A percentile compares a stretch with the other conserved stretches of the same genome.
phyloP scores from a whole-genome alignment of 2,113 vertebrate genomes.

The Phoxinus phoxinus region DNA sequence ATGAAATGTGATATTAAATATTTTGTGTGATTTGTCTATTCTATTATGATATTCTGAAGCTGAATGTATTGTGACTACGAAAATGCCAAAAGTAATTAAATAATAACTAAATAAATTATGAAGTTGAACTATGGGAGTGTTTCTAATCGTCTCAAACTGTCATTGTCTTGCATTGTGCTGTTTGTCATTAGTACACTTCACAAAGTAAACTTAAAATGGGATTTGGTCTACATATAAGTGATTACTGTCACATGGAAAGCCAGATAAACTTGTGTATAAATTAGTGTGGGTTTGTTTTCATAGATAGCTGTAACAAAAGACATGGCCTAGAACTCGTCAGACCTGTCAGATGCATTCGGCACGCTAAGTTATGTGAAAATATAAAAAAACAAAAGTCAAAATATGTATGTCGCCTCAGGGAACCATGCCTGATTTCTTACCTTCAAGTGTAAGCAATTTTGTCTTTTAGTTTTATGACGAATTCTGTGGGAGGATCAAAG shows the following conservation, averaged over 20 bases:
- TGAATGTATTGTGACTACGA: constrained; percentile 78
- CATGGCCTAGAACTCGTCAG: neutral
- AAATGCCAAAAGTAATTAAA: constrained; percentile 67
- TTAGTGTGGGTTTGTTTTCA: neutral
- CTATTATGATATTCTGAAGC: constrained; percentile 68
- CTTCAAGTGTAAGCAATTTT: neutral
- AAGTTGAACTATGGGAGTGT: neutral
- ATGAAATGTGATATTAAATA: constrained; percentile 75
- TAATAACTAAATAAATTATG: constrained; percentile 67
- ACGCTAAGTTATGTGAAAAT: neutral
- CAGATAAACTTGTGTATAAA: neutral
- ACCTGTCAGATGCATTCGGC: neutral
- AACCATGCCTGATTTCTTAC: neutral
- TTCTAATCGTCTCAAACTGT: neutral
- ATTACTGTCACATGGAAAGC: neutral
- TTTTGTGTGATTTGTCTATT: constrained; percentile 75
- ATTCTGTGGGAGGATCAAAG: neutral
- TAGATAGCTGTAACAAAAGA: too few species aligned
- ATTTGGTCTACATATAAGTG: neutral
- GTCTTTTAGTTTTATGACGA: neutral
- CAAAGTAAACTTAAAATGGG: constrained; percentile 11
- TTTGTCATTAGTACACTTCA: constrained; percentile 11
- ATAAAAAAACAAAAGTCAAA: neutral
- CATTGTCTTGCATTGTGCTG: neutral
- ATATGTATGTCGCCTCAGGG: neutral